Evolutionary conservation across 1,140 invertebrate species (phyloP).

Genomic region (Cataglyphis hispanica): DNA sequence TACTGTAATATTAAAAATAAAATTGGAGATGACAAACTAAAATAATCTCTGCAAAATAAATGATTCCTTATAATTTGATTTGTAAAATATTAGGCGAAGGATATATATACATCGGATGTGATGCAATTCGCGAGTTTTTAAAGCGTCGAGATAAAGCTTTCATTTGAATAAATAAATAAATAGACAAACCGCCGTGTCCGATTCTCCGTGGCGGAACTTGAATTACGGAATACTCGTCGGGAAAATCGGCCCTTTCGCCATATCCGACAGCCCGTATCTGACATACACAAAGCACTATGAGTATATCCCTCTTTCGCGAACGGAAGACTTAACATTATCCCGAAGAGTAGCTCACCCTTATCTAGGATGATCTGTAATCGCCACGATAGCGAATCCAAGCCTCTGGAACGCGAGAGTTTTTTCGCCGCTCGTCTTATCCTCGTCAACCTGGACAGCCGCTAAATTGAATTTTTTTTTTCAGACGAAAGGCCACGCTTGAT

Average conservation of each 20-base stretch:
- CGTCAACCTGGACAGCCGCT: slow-evolving; percentile 70
- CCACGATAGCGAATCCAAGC: slow-evolving; percentile 55
- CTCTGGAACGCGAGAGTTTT: slow-evolving; percentile 29
- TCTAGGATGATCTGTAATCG: slow-evolving; percentile 67
- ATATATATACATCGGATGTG: neutral
- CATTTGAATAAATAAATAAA: slow-evolving; percentile 12
- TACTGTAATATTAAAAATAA: neutral
- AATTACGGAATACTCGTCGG: slow-evolving; percentile 36
- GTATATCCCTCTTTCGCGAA: slow-evolving; percentile 28
- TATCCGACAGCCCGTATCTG: slow-evolving; percentile 29
- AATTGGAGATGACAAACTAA: neutral
- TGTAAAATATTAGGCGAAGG: neutral
- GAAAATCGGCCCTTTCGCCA: slow-evolving; percentile 22
- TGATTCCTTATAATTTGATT: neutral
- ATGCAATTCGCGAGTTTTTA: slow-evolving; percentile 1
- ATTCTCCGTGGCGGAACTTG: slow-evolving; percentile 21
- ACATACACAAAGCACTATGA: slow-evolving; percentile 31
- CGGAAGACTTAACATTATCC: slow-evolving; percentile 63
- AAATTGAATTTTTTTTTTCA: slow-evolving; percentile 70
- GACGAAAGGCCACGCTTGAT: slow-evolving; percentile 8
- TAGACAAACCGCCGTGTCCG: slow-evolving; percentile 3
- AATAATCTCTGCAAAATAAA: neutral
- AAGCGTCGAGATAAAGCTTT: neutral
- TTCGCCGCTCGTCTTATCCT: slow-evolving; percentile 59
- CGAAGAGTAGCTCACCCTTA: slow-evolving; percentile 50